A percentile compares a stretch with the other conserved stretches of the same genome.
Evolutionary conservation across 2,888 invertebrate genomes (phyloP).

Genomic region (Drymonia ruficornis): DNA sequence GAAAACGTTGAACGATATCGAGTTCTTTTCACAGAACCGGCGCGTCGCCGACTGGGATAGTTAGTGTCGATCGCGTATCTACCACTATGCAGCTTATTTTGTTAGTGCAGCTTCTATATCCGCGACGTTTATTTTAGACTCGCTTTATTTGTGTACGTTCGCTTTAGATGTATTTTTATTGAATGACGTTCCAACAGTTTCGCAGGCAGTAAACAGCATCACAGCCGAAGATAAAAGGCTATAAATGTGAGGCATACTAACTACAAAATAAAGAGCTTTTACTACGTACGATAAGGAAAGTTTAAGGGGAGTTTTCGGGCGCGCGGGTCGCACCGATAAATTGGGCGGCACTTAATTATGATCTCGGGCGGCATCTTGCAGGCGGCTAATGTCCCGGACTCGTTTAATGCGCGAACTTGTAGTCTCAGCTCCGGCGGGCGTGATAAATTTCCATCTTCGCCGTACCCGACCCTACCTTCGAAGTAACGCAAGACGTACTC

Average conservation of each 20-base stretch:
- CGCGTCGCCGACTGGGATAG: slow-evolving; percentile 42
- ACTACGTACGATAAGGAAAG: slow-evolving; percentile 81
- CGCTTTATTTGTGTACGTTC: neutral
- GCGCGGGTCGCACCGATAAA: slow-evolving; percentile 83
- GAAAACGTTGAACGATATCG: slow-evolving; percentile 65
- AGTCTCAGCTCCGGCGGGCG: slow-evolving; percentile 78
- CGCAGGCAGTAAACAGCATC: slow-evolving; percentile 39
- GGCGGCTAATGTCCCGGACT: slow-evolving; percentile 83
- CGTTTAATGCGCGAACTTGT: slow-evolving; percentile 85
- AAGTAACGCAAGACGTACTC: slow-evolving; percentile 32
- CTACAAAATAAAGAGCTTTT: slow-evolving; percentile 83
- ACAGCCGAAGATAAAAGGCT: slow-evolving; percentile 66
- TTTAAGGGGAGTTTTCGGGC: slow-evolving; percentile 80
- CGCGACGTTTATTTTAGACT: slow-evolving; percentile 5
- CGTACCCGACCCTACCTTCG: slow-evolving; percentile 52
- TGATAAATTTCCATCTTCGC: slow-evolving; percentile 81
- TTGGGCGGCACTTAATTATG: slow-evolving; percentile 85
- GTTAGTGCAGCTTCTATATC: slow-evolving; percentile 12
- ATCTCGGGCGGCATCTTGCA: slow-evolving; percentile 85
- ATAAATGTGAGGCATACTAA: slow-evolving; percentile 73
- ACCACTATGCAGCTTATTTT: slow-evolving; percentile 37
- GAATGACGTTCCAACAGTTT: slow-evolving; percentile 6
- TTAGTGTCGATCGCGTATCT: slow-evolving; percentile 40
- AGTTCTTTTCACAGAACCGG: slow-evolving; percentile 50
- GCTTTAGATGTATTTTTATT: slow-evolving; percentile 3